Evolutionary conservation across 1,140 invertebrate genomes (phyloP), one percentile per base, ranked within the genome.

Genomic region (Bombus superbus): DNA sequence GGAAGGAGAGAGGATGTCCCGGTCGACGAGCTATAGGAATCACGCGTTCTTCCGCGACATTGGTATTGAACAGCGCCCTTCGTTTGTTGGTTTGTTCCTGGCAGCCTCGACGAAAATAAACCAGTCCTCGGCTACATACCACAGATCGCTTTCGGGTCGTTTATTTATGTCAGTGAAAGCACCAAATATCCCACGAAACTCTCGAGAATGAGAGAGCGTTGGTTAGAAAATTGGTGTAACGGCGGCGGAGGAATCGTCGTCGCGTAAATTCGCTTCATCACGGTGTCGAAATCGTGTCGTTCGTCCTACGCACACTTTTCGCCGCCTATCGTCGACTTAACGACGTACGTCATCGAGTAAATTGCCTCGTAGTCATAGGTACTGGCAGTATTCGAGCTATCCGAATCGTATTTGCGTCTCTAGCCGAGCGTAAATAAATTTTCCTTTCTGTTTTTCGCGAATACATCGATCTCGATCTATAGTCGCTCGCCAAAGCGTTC

Each of bases 21-120:
- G 47, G 18, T 53, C 15, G 32, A 68, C n/a, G 8, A 35, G 28
- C 10, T 35, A 53, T 3, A 18, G 8, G 38, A 28, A 13, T 57
- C 40, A 42, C 69, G n/a, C 66, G 40, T 57, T 44, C 18, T 13
- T 25, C 18, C 40, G 53, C n/a, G 80, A 81, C 80, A 71, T 73
- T 62, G 80, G 53, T 74, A 81, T 81, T 74, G 80, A 81, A 81
- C 80, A 74, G 69, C 57, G 38, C 40, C 32, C 22, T 38, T 38
- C 40, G 74, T 57, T n/a, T 32, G 80, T 81, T 81, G 42, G 53
- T 44, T 59, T 22, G 47, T 25, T 38, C 38, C 32, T 57, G 69
- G 8, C 11, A 18, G 76, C 15, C 32, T 9, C 47, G 40, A 53
- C 22, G 69, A 81, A 81, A 81, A 81, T 81, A 81, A 81, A 81